Evolutionary conservation across 1,140 invertebrate genomes (phyloP), one percentile per base, ranked within the genome.

Genomic region (Sesamia nonagrioides): DNA sequence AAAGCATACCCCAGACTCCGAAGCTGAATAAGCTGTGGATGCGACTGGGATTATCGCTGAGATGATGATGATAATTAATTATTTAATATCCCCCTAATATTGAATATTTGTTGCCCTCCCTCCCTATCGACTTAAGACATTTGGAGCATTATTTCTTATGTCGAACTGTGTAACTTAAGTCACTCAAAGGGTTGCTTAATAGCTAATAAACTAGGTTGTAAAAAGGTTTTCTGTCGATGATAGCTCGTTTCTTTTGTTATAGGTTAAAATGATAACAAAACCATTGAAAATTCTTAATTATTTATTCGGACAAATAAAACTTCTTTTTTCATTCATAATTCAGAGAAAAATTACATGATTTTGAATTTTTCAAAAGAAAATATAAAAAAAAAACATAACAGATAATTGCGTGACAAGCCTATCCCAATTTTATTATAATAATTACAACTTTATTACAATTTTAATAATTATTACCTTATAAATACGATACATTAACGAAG

Each of bases 401-500:
- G 84, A 88, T 90, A 92, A 88, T 89, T 85, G 89, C 84, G 84
- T 89, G 89, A 91, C 82, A 92, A 90, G 89, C 90, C 86, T 92
- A 92, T 87, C 85, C 86, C 88, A 86, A 87, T 91, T 88, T 80
- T 82, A 86, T 87, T 88, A 91, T 84, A 89, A 89, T 91, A 91
- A 92, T 92, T 92, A 94, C 89, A 94, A 86, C 80, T 92, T 92
- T 92, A 88, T 86, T 91, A 94, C 91, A 93, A 88, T 90, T 92
- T 93, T 90, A 88, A 89, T 86, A 86, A 72, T 87, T 87, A 87
- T 89, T 86, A 85, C 81, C 87, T 90, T 89, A 91, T 77, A 85
- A 40, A 85, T 92, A 94, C 81, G 87, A 90, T 91, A 91, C 77
- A 85, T 84, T 89, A 92, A 93, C 88, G 88, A 93, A 94, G 93